These are phyloP conservation scores for Koerneria pararmatus DNA, from an alignment of 2,888 invertebrate species.

Conservation along the genomic window DNA sequence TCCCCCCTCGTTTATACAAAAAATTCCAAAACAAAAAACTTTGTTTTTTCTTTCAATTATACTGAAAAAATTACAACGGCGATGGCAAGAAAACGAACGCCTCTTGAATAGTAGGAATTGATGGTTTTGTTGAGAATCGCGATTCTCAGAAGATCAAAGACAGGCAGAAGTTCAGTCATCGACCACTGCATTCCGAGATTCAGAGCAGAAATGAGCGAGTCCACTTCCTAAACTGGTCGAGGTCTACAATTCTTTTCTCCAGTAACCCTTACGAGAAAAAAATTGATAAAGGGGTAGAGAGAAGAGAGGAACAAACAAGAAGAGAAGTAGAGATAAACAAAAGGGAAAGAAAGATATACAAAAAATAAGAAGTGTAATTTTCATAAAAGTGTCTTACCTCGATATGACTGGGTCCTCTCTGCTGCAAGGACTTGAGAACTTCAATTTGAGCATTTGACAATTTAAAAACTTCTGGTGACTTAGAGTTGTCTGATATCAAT, in stretches of 20 bases:
- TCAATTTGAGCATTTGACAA: conserved; percentile 14
- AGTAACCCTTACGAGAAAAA: no score
- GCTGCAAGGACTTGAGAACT: conserved; percentile 11
- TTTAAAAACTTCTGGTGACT: conserved; percentile 11
- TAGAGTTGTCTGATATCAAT: conserved; percentile 18
- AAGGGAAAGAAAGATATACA: no score
- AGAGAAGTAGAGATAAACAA: no score
- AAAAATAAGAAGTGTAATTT: no score
- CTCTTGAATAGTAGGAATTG: conserved; percentile 62
- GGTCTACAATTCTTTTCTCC: no score
- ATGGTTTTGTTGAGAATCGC: conserved; percentile 73
- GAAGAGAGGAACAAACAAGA: no score
- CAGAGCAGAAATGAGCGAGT: conserved; percentile 67
- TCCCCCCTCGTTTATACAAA: no score
- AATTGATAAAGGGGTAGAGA: no score
- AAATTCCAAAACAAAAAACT: no score
- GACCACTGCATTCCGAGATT: conserved; percentile 73
- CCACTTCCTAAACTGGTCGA: conserved; percentile 17
- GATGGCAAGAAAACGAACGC: conserved; percentile 48
- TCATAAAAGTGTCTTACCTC: no score
- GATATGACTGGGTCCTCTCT: conserved; percentile 13
- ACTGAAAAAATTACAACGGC: no score
- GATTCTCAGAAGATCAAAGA: conserved; percentile 74
- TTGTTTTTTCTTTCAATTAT: no score
- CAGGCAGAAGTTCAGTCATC: conserved; percentile 79